These are phyloP conservation scores for Linyphia triangularis DNA, from an alignment of 2,888 invertebrate genomes.

Conservation along the genomic window DNA sequence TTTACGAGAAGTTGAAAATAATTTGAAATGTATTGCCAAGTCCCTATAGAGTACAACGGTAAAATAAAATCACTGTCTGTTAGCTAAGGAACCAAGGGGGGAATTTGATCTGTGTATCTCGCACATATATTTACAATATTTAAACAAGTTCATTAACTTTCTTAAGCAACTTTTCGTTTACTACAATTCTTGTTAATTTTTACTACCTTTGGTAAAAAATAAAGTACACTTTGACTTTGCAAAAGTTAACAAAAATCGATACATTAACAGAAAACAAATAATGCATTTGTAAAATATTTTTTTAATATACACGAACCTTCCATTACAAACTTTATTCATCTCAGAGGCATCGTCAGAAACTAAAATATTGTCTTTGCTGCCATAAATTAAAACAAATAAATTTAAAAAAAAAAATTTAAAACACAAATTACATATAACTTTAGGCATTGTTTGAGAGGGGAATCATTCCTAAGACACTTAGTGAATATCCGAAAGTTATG, in stretches of 20 bases:
- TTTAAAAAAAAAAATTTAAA: neutral
- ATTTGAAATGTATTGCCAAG: no score
- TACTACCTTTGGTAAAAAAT: neutral
- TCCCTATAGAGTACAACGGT: no score
- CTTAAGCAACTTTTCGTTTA: neutral
- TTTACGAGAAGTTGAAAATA: no score
- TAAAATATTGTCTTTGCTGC: neutral
- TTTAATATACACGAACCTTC: neutral
- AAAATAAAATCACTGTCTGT: no score
- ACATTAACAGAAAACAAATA: neutral
- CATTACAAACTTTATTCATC: neutral
- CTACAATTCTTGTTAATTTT: neutral
- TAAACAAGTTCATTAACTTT: no score
- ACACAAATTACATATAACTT: neutral
- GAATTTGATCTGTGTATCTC: no score
- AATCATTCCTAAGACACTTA: neutral
- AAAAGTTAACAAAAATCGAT: neutral
- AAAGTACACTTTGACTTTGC: neutral
- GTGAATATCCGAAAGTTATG: no score
- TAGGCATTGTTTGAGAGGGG: neutral
- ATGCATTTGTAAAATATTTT: neutral
- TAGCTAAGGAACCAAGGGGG: no score
- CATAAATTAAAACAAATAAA: neutral
- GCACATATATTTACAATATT: no score
- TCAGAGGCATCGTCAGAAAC: neutral